These are phyloP conservation scores for Pseudoatta argentina DNA, from an alignment of 1,140 invertebrate species.

Conservation along the genomic window DNA sequence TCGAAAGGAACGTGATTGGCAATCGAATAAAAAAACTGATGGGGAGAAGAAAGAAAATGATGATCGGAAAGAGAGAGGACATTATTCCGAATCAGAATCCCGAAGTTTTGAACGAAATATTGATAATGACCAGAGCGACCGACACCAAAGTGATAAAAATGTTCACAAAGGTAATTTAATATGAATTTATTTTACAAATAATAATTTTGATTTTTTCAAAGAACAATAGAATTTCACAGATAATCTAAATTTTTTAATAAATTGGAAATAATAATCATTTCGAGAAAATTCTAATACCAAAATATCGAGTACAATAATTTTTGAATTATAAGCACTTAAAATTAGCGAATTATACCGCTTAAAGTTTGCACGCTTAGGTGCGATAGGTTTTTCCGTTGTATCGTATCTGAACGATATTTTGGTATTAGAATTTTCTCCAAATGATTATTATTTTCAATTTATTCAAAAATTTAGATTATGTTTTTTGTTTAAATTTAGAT, in stretches of 20 bases:
- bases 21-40: constrained; percentile 76
- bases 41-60: constrained; percentile 76
- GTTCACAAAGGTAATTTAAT: constrained; percentile 72
- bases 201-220: constrained; percentile 21
- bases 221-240: not conserved
- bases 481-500: too few relatives aligned
- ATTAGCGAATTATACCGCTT: too few relatives aligned
- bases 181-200: constrained; percentile 43
- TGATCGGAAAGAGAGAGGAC: constrained; percentile 72
- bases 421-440: too few relatives aligned
- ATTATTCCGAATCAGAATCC: constrained; percentile 77
- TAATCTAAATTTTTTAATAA: not conserved
- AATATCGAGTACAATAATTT: too few relatives aligned
- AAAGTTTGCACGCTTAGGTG: too few relatives aligned
- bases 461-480: too few relatives aligned
- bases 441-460: too few relatives aligned
- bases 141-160: constrained; percentile 63
- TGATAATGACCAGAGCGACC: constrained; percentile 74
- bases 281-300: too few relatives aligned
- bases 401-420: too few relatives aligned
- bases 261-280: not conserved
- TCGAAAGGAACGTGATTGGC: constrained; percentile 56
- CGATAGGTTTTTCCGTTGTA: too few relatives aligned
- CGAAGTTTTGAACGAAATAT: constrained; percentile 31
- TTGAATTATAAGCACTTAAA: too few relatives aligned